These are phyloP conservation scores for Protobothrops mucrosquamatus DNA, from an alignment of 2,113 vertebrate genomes.

Conservation along the genomic window DNA sequence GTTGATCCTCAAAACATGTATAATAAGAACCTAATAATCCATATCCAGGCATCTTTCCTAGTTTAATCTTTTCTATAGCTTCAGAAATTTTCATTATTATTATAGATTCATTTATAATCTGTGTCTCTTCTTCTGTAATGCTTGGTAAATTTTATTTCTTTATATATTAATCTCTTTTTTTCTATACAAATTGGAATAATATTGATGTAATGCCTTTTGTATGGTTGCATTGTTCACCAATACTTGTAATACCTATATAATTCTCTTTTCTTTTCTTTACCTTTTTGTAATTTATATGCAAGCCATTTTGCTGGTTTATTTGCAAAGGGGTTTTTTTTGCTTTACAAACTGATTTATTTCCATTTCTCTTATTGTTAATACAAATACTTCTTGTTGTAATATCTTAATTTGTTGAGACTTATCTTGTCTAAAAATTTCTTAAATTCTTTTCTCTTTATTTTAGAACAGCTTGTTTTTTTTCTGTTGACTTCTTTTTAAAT, in stretches of 20 bases:
- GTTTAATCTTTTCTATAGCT: background rate
- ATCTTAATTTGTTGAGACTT: background rate
- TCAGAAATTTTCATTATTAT: no score
- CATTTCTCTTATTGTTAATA: background rate
- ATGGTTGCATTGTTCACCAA: background rate
- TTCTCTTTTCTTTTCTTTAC: background rate
- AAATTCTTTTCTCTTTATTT: background rate
- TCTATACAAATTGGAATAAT: background rate
- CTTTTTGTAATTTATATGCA: background rate
- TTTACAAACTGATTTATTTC: background rate
- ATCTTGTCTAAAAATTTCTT: background rate
- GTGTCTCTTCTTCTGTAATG: no score
- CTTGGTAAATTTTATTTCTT: background rate
- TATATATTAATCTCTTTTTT: background rate
- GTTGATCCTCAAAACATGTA: background rate
- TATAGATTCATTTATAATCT: no score
- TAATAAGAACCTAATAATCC: background rate
- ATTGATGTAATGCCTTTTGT: background rate
- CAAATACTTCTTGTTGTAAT: background rate
- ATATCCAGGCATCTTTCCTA: no score
- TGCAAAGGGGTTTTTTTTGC: background rate
- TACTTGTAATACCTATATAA: background rate
- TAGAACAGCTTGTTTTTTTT: background rate
- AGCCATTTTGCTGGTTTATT: background rate
- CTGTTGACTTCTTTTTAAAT: background rate